Percentiles rank a stretch among this genome's conserved stretches.
Evolutionary conservation across 2,797 vertebrate genomes (phyloP).

Genomic region (Hylomyscus alleni): DNA sequence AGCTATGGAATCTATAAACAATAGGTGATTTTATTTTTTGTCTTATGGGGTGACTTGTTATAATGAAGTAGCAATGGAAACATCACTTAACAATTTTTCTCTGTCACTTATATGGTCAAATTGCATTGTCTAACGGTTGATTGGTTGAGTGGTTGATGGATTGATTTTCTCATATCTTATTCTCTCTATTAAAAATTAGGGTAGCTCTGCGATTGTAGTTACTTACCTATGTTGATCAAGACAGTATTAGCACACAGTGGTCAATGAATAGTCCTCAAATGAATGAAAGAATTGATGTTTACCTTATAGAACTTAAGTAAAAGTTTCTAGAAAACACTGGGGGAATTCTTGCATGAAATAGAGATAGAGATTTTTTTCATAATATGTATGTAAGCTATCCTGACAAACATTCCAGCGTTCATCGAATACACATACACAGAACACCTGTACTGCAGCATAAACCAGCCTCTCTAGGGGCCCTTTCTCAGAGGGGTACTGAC

Average conservation of each 20-base stretch:
- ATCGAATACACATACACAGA: neutral
- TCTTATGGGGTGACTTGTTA: neutral
- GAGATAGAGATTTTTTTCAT: conserved; percentile 21
- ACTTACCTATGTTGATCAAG: conserved; percentile 13
- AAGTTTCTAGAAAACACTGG: conserved; percentile 35
- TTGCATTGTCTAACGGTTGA: neutral
- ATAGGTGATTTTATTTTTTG: neutral
- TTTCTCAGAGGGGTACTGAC: neutral
- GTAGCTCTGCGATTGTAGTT: neutral
- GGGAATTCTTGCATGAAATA: conserved; percentile 2
- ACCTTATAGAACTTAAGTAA: conserved; percentile 43
- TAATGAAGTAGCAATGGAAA: conserved; percentile 26
- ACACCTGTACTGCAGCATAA: neutral
- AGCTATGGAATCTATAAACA: neutral
- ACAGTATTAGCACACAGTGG: neutral
- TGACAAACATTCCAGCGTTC: conserved; percentile 40
- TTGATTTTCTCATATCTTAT: neutral
- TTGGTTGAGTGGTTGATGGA: neutral
- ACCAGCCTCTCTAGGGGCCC: neutral
- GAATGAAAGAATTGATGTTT: neutral
- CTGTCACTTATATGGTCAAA: neutral
- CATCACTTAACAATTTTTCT: neutral
- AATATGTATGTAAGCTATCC: neutral
- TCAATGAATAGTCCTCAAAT: conserved; percentile 62
- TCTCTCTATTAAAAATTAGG: conserved; percentile 1